Conservation (phyloP, 2,113 vertebrate species). For the Actinemys pallida region DNA sequence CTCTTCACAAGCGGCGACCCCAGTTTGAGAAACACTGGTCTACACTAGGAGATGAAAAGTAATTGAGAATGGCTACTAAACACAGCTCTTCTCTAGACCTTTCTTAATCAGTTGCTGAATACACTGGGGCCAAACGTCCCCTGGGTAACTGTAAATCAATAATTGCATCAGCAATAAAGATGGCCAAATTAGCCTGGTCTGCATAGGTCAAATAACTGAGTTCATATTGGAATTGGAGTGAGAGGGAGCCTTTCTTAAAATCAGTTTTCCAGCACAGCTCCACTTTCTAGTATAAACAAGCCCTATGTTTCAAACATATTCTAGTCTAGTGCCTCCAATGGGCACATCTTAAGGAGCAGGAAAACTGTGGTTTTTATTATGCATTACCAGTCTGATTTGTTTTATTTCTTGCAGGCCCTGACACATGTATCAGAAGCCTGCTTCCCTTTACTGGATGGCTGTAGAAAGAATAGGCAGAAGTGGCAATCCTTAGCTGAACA, state of each 20-base stretch:
- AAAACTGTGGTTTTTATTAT: neutral
- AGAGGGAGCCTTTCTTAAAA: neutral
- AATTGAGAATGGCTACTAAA: neutral
- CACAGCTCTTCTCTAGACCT: neutral
- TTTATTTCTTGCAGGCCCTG: conserved; percentile 84
- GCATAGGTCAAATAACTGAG: neutral
- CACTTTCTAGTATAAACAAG: neutral
- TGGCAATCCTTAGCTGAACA: conserved; percentile 94
- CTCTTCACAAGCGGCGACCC: too few species aligned
- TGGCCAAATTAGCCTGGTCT: neutral
- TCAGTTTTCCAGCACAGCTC: neutral
- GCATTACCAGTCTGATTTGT: neutral
- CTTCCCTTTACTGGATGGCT: conserved; percentile 93
- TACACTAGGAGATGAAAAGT: neutral
- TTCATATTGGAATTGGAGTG: neutral
- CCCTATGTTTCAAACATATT: neutral
- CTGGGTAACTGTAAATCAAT: neutral
- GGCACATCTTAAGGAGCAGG: neutral
- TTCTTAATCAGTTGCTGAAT: neutral
- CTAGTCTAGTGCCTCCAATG: neutral
- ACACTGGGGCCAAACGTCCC: neutral
- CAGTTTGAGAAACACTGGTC: neutral
- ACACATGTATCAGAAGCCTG: conserved; percentile 88
- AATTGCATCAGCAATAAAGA: neutral
- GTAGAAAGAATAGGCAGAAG: conserved; percentile 91